phyloP scores from a whole-genome alignment of 2,113 vertebrate genomes.

The Zosterops japonicus region DNA sequence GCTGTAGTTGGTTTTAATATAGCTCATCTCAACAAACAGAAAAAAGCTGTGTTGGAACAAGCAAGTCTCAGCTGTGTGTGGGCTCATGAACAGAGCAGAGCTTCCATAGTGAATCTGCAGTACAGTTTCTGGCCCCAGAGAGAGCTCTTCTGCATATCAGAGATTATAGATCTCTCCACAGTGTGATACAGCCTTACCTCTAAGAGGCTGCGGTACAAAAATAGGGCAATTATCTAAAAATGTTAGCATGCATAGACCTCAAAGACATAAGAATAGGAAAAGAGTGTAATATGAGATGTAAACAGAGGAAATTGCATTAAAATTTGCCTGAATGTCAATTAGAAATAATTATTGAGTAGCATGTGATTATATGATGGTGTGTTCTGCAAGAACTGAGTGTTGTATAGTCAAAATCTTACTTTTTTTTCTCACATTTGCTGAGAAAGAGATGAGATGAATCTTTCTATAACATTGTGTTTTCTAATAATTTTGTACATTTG shows the following conservation, averaged over 20 bases:
- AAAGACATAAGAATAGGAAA: neutral
- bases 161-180: neutral
- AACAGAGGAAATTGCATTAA: constrained; percentile 15
- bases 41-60: neutral
- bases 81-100: neutral
- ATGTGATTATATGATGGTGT: neutral
- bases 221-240: constrained; percentile 16
- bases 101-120: neutral
- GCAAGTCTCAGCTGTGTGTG: neutral
- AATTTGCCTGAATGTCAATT: neutral
- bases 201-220: constrained; percentile 1
- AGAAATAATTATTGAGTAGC: neutral
- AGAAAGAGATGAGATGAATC: neutral
- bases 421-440: neutral
- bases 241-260: neutral
- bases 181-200: neutral
- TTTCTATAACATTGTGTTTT: neutral
- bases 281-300: neutral
- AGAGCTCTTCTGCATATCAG: neutral
- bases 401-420: neutral
- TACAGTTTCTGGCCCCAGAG: neutral
- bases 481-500: neutral
- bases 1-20: neutral
- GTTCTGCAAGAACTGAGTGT: neutral
- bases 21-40: neutral